Evolutionary conservation across 1,140 invertebrate genomes (phyloP).

Genomic region (Nomia melanderi): DNA sequence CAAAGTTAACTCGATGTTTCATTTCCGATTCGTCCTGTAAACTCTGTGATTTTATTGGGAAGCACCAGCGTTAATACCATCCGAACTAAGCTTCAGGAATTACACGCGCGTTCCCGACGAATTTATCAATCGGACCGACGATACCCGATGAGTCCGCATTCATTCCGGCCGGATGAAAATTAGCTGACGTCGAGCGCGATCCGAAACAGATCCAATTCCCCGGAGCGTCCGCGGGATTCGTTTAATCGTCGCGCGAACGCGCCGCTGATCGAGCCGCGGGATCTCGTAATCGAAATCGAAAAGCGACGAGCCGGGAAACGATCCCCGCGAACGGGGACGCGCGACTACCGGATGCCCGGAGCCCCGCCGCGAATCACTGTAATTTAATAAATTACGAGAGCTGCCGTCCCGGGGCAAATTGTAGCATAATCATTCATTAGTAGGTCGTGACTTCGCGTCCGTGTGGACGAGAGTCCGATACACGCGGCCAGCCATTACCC

Average conservation of each 20-base stretch:
- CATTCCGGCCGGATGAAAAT: too few relatives aligned
- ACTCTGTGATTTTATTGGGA: too few relatives aligned
- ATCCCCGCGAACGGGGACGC: conserved; percentile 61
- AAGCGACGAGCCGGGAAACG: conserved; percentile 54
- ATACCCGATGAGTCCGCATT: too few relatives aligned
- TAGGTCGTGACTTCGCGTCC: conserved; percentile 77
- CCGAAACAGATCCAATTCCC: not conserved
- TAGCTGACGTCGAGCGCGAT: too few relatives aligned
- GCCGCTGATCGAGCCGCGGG: conserved; percentile 3
- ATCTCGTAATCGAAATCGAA: conserved; percentile 61
- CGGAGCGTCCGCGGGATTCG: conserved; percentile 1
- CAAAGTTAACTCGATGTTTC: too few relatives aligned
- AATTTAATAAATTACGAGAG: conserved; percentile 81
- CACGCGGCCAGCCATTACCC: conserved; percentile 5
- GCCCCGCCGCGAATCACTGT: conserved; percentile 75
- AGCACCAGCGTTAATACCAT: too few relatives aligned
- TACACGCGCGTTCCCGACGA: too few relatives aligned
- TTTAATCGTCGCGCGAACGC: conserved; percentile 15
- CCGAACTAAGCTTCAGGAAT: too few relatives aligned
- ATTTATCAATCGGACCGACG: too few relatives aligned
- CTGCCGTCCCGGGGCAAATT: conserved; percentile 78
- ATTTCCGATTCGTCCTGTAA: too few relatives aligned
- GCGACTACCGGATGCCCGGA: conserved; percentile 74
- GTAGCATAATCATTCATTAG: conserved; percentile 81
- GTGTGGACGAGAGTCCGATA: conserved; percentile 42